phyloP scores from a whole-genome alignment of 2,797 vertebrate species.

The Anolis apletophallus region DNA sequence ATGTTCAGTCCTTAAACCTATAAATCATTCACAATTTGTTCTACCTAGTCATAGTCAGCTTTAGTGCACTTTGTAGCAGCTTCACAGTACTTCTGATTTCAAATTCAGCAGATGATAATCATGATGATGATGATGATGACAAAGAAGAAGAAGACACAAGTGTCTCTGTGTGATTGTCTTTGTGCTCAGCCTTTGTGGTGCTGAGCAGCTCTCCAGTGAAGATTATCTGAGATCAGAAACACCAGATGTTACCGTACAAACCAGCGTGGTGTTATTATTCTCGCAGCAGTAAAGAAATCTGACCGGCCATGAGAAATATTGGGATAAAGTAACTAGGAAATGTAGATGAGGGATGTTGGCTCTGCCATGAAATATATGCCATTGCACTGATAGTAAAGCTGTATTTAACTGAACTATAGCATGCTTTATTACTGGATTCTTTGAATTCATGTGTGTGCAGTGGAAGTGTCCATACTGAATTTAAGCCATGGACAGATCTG shows the following conservation, averaged over 20 bases:
- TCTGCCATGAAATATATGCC: background rate
- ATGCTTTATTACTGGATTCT: background rate
- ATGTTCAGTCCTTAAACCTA: background rate
- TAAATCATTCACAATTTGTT: background rate
- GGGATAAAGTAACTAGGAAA: background rate
- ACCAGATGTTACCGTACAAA: background rate
- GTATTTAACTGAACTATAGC: constrained; percentile 13
- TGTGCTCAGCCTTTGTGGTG: background rate
- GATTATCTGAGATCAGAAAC: background rate
- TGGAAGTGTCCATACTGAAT: background rate
- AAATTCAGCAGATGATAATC: background rate
- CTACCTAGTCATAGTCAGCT: background rate
- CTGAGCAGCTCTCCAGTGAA: background rate
- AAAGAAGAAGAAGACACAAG: background rate
- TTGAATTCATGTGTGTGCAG: constrained; percentile 9
- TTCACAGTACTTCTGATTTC: background rate
- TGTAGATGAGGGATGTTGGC: background rate
- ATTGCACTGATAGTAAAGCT: background rate
- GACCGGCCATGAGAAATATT: background rate
- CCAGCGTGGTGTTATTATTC: background rate
- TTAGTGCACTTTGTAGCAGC: background rate
- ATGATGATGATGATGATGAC: background rate
- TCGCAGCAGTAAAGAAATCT: background rate
- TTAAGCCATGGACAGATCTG: background rate
- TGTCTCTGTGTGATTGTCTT: background rate